A percentile compares a stretch with the other conserved stretches of the same genome.
phyloP scores from a whole-genome alignment of 1,140 invertebrate species.

The Maniola jurtina region DNA sequence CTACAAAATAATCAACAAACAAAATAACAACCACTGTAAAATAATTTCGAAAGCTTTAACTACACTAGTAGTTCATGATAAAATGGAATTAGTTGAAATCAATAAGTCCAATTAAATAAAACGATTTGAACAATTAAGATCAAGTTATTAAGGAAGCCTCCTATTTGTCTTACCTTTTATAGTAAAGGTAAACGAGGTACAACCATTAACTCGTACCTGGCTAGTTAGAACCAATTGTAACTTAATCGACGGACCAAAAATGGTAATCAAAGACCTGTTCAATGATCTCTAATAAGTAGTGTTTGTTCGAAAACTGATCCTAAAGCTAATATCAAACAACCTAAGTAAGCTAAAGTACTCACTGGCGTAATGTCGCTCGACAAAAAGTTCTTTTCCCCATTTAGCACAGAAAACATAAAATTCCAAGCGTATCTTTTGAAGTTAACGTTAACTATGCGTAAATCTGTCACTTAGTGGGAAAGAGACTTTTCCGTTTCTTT shows the following conservation, averaged over 20 bases:
- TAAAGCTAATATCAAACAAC: conserved; percentile 24
- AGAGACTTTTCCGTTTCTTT: too few species aligned
- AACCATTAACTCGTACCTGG: conserved; percentile 18
- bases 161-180: background rate
- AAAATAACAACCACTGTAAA: too few species aligned
- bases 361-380: background rate
- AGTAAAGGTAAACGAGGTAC: conserved; percentile 1
- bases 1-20: too few species aligned
- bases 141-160: background rate
- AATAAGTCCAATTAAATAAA: background rate
- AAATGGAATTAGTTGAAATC: too few species aligned
- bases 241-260: conserved; percentile 43
- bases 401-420: too few species aligned
- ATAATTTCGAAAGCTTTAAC: too few species aligned
- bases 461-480: too few species aligned
- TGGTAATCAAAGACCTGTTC: conserved; percentile 43
- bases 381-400: background rate
- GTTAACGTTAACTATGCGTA: too few species aligned
- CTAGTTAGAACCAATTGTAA: conserved; percentile 41
- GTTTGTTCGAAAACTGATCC: conserved; percentile 55
- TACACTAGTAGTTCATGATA: too few species aligned
- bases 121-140: background rate
- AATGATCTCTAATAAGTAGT: conserved; percentile 34
- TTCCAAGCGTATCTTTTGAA: too few species aligned
- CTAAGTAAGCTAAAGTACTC: background rate